Evolutionary conservation across 1,140 invertebrate species (phyloP).

Genomic region (Melipona quadrifasciata): DNA sequence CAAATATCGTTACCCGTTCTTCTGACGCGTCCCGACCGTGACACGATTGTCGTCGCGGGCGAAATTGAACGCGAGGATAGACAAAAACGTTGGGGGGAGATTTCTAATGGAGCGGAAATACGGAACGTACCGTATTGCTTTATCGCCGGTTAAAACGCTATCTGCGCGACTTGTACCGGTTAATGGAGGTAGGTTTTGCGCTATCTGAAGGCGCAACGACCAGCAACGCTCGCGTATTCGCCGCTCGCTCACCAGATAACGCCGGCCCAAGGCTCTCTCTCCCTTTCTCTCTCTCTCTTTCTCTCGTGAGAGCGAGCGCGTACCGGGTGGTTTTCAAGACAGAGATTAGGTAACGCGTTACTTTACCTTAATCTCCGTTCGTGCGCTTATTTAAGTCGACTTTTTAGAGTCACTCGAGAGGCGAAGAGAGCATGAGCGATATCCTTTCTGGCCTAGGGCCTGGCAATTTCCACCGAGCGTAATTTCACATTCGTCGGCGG

Average conservation of each 20-base stretch:
- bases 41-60: too few relatives aligned
- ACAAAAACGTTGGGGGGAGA: background rate
- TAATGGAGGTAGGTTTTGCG: slow-evolving; percentile 35
- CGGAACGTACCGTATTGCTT: background rate
- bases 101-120: background rate
- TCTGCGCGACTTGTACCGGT: background rate
- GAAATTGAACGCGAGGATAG: background rate
- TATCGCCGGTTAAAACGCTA: background rate
- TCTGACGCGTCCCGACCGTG: background rate
- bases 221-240: background rate
- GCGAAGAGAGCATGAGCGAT: background rate
- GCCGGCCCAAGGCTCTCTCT: slow-evolving; percentile 4
- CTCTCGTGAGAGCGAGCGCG: background rate
- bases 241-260: slow-evolving; percentile 5
- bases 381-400: background rate
- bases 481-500: background rate
- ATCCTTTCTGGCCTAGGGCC: background rate
- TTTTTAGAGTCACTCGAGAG: slow-evolving; percentile 19
- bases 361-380: slow-evolving; percentile 26
- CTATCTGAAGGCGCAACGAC: background rate
- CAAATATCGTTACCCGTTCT: background rate
- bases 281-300: too few relatives aligned
- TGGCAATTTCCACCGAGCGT: background rate
- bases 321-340: background rate
- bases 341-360: slow-evolving; percentile 37